Base-by-base conservation (phyloP, 2,797 vertebrate genomes). In the Oreochromis mossambicus region DNA sequence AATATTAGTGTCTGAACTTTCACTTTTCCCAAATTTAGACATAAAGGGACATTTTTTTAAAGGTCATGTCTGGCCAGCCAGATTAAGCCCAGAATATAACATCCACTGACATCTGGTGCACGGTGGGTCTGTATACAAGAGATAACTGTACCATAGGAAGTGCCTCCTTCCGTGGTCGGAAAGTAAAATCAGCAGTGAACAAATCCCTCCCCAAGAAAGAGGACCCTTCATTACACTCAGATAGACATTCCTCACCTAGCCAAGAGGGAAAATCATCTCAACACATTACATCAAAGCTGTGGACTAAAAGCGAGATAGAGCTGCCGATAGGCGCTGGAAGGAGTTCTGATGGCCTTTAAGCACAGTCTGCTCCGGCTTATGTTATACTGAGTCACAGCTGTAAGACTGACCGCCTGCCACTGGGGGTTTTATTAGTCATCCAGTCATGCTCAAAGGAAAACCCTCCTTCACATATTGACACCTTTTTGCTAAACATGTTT, bases 381-480 rank as follows among this genome's bases (percentile, higher is more conserved):
- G 89, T 88, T 90, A 52, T 34, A 89, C 83, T 89, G 87, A 92
- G 79, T 92, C 92, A 87, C 87, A 89, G 87, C 91, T 87, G 89
- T 34, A 86, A 80, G 87, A 83, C 81, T 79, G 81, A 87, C 81
- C n/a, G 55, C 29, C 81, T 36, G 81, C 78, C 82, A 78, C 82
- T 77, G 80, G 80, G 80, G 75, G 29, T 56, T 87, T 85, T 43
- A 83, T 88, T 90, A 83, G 82, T 87, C 89, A 91, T 58, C 58
- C 58, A 85, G 77, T 86, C 83, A 77, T 24, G 68, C 83, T 87
- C 66, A 81, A 83, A 85, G 36, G 29, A 81, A 84, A 83, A 70
- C 24, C 46, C 29, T 29, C 17, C 32, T 34, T 70, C 81, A 84
- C 82, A 75, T 32, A 84, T 84, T 13, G 29, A 86, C 82, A 81